Conservation (phyloP, 2,888 invertebrate species). For the Drosophila ochracea region DNA sequence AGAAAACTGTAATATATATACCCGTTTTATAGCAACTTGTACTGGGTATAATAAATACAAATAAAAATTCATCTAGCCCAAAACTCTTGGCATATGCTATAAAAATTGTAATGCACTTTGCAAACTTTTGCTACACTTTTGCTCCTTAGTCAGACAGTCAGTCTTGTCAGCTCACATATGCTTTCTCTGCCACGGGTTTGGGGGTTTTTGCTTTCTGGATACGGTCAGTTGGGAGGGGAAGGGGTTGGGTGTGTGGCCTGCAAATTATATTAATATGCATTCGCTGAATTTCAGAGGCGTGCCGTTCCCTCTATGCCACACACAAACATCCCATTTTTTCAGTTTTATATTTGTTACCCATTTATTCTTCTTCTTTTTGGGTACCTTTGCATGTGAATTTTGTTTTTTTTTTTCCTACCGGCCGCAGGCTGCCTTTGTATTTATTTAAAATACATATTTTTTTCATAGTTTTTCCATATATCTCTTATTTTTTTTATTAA, state of each 20-base stretch:
- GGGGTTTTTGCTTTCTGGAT: slow-evolving; percentile 1
- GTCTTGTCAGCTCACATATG: slow-evolving; percentile 40
- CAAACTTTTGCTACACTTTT: slow-evolving; percentile 38
- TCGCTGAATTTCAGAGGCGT: slow-evolving; percentile 61
- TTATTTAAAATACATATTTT: slow-evolving; percentile 67
- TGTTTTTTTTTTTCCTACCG: slow-evolving; percentile 25
- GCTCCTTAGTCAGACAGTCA: slow-evolving; percentile 22
- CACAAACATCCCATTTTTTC: slow-evolving; percentile 52
- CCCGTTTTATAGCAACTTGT: background rate
- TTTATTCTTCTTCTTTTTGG: slow-evolving; percentile 9
- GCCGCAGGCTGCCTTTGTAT: slow-evolving; percentile 33
- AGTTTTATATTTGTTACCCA: slow-evolving; percentile 31
- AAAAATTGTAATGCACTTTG: slow-evolving; percentile 56
- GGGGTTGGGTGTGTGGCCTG: slow-evolving; percentile 48
- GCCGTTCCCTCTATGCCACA: background rate
- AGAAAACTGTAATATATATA: background rate
- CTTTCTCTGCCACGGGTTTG: slow-evolving; percentile 2
- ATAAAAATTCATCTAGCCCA: slow-evolving; percentile 42
- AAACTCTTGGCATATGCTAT: slow-evolving; percentile 45
- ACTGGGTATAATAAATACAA: slow-evolving; percentile 23
- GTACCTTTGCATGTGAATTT: slow-evolving; percentile 56
- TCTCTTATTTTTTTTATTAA: background rate
- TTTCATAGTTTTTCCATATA: slow-evolving; percentile 24
- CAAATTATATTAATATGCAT: slow-evolving; percentile 83
- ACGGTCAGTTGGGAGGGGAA: slow-evolving; percentile 1